phyloP scores from a whole-genome alignment of 1,140 invertebrate species.

The Zaprionus kolodkinae region DNA sequence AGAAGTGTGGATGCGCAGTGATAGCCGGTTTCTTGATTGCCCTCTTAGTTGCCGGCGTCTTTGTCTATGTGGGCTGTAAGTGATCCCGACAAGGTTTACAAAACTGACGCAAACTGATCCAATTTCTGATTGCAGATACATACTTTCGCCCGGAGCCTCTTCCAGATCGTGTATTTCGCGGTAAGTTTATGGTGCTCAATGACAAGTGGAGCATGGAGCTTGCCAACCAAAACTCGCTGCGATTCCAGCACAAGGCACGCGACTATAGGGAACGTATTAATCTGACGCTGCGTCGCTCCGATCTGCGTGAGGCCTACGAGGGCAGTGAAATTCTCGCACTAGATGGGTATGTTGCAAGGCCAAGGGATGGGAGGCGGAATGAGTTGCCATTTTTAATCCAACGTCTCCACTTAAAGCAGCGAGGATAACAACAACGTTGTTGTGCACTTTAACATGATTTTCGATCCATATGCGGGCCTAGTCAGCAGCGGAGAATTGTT shows the following conservation, averaged over 20 bases:
- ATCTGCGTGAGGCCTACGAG: constrained; percentile 85
- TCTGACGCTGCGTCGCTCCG: constrained; percentile 90
- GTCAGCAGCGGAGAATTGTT: constrained; percentile 78
- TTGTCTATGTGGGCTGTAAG: constrained; percentile 94
- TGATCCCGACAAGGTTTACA: not conserved
- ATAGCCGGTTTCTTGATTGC: constrained; percentile 92
- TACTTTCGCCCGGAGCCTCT: constrained; percentile 90
- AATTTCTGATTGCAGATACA: constrained; percentile 88
- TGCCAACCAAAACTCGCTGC: constrained; percentile 88
- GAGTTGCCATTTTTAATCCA: not conserved
- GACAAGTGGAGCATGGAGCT: constrained; percentile 88
- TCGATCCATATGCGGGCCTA: constrained; percentile 86
- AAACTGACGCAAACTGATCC: not conserved
- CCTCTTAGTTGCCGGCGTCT: constrained; percentile 90
- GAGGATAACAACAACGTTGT: constrained; percentile 87
- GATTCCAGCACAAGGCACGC: constrained; percentile 88
- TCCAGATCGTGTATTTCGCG: constrained; percentile 91
- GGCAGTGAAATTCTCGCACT: constrained; percentile 85
- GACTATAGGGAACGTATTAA: constrained; percentile 90
- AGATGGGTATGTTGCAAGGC: constrained; percentile 89
- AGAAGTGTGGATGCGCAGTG: constrained; percentile 93
- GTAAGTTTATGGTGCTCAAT: constrained; percentile 89
- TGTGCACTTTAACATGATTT: constrained; percentile 90
- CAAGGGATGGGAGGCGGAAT: not conserved
- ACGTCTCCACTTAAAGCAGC: constrained; percentile 84